A percentile compares a stretch with the other conserved stretches of the same genome.
phyloP scores from a whole-genome alignment of 2,797 vertebrate species.

The Pangasius krempfi region DNA sequence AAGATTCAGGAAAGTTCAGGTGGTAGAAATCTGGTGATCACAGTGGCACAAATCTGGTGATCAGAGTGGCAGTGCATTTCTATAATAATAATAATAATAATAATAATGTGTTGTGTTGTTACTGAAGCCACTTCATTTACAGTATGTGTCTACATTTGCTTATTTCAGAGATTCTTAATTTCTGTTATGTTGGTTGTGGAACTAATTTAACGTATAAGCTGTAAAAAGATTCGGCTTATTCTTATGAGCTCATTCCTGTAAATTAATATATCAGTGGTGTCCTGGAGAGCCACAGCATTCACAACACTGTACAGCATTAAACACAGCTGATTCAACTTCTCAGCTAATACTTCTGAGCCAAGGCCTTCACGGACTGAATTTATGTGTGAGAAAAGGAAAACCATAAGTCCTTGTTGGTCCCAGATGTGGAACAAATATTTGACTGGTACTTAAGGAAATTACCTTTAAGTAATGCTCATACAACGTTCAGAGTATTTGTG shows the following conservation, averaged over 20 bases:
- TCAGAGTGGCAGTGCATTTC: not conserved
- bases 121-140: not conserved
- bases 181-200: not conserved
- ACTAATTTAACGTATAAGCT: not conserved
- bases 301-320: not conserved
- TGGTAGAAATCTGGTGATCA: not conserved
- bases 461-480: not conserved
- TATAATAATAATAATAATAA: not conserved
- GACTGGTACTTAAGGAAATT: not conserved
- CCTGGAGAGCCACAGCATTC: not conserved
- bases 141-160: not conserved
- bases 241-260: not conserved
- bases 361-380: not conserved
- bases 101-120: not conserved
- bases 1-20: not conserved
- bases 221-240: too few species aligned
- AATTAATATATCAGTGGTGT: not conserved
- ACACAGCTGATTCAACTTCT: conserved; percentile 1
- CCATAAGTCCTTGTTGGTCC: not conserved
- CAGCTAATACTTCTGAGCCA: not conserved
- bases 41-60: not conserved
- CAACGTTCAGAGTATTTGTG: not conserved
- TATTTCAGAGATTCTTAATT: not conserved
- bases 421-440: not conserved
- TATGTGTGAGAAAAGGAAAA: not conserved